A percentile compares a stretch with the other conserved stretches of the same genome.
phyloP scores from a whole-genome alignment of 2,888 invertebrate species.

The Cephus spinipes region DNA sequence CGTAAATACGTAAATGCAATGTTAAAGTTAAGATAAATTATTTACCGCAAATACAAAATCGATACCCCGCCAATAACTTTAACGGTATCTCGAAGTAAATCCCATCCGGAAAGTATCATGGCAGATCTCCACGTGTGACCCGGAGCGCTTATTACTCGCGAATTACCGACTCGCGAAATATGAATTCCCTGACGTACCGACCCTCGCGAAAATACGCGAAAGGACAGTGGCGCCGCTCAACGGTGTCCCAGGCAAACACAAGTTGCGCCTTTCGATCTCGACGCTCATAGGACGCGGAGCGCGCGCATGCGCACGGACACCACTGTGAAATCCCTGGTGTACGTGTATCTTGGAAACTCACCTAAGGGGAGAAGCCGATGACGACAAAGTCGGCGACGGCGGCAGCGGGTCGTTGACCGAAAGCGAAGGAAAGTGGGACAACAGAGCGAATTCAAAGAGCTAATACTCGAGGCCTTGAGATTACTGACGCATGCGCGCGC shows the following conservation, averaged over 20 bases:
- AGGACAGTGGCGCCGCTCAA: constrained; percentile 58
- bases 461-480: constrained; percentile 65
- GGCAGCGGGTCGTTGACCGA: constrained; percentile 63
- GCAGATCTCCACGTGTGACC: background rate
- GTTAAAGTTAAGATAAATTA: background rate
- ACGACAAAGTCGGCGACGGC: background rate
- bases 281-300: background rate
- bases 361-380: constrained; percentile 40
- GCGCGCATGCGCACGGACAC: background rate
- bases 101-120: background rate
- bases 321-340: constrained; percentile 30
- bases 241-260: constrained; percentile 34
- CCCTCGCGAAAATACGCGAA: constrained; percentile 49
- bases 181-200: constrained; percentile 55
- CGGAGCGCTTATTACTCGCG: background rate
- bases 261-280: background rate
- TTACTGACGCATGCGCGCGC: constrained; percentile 59
- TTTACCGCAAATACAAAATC: background rate
- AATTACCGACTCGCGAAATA: constrained; percentile 39
- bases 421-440: constrained; percentile 65
- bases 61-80: background rate
- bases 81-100: background rate
- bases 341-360: constrained; percentile 60
- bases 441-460: constrained; percentile 57
- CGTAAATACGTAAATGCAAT: background rate